Percentiles rank a stretch among this genome's conserved stretches.
Evolutionary conservation across 30 jellyfish, hydroid and myxozoan genomes (phyloP).

Genomic region (Pelagia noctiluca): DNA sequence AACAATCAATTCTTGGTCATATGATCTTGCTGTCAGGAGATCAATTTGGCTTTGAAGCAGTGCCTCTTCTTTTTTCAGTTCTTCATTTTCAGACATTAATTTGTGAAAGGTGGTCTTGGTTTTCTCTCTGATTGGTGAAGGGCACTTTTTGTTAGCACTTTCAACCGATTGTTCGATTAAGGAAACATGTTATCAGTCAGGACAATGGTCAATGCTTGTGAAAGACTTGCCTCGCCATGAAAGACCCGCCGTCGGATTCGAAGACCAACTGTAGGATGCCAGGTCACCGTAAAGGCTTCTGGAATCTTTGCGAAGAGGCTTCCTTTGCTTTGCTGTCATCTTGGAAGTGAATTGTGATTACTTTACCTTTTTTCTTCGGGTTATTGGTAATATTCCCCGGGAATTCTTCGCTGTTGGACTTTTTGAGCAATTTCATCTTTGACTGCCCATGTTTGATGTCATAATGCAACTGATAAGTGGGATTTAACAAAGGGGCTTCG

Average conservation of each 20-base stretch:
- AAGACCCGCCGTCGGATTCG: not conserved
- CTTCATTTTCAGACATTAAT: not conserved
- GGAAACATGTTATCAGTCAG: not conserved
- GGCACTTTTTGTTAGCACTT: not conserved
- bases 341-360: slow-evolving; percentile 1
- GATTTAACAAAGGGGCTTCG: not conserved
- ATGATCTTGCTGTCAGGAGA: not conserved
- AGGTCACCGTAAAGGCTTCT: not conserved
- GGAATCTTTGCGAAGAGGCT: slow-evolving; percentile 11
- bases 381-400: not conserved
- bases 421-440: no score
- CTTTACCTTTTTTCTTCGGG: not conserved
- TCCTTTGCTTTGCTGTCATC: slow-evolving; percentile 22
- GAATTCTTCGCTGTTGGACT: not conserved
- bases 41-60: not conserved
- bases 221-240: slow-evolving; percentile 6
- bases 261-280: not conserved
- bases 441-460: not conserved
- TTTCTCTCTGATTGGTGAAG: not conserved
- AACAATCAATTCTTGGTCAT: slow-evolving; percentile 11
- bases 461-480: not conserved
- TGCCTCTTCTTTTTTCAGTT: not conserved
- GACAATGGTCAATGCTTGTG: slow-evolving; percentile 15
- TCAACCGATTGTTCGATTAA: not conserved
- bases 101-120: not conserved